phyloP scores from a whole-genome alignment of 2,113 vertebrate genomes.

The Trogon surrucura region DNA sequence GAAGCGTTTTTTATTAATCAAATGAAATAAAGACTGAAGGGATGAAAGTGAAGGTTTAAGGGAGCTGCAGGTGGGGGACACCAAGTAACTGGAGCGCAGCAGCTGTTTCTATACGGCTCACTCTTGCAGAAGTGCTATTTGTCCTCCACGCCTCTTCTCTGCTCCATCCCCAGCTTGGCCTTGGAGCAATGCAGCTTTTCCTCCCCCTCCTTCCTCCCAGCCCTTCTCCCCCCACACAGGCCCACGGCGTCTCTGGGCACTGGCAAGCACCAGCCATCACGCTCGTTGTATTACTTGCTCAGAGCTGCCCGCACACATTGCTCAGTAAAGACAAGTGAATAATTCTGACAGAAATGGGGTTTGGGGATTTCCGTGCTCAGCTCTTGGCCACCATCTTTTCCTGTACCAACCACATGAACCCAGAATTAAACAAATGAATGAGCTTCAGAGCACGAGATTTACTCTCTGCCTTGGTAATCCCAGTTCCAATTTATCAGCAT shows the following conservation, averaged over 20 bases:
- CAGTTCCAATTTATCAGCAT: not conserved
- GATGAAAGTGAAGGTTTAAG: not conserved
- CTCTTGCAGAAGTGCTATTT: not conserved
- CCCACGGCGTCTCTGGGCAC: not conserved
- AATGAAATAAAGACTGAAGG: not conserved
- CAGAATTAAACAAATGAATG: not conserved
- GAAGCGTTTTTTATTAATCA: not conserved
- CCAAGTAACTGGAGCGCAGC: not conserved
- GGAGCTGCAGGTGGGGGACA: not conserved
- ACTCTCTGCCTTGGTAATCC: conserved; percentile 4
- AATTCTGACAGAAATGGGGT: not conserved
- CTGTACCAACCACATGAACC: not conserved
- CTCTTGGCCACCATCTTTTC: not conserved
- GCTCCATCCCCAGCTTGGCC: not conserved
- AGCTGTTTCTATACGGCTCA: not conserved
- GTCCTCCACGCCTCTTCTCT: not conserved
- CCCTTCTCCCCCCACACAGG: too few relatives aligned
- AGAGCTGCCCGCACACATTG: not conserved
- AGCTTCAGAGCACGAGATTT: not conserved
- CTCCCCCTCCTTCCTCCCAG: not conserved
- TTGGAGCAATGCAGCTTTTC: not conserved
- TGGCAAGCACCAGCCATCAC: not conserved
- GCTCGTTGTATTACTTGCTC: fast-evolving
- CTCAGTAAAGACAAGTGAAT: not conserved
- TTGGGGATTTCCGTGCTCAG: not conserved